Percentiles rank a stretch among this genome's conserved stretches.
Conservation (phyloP, 2,113 vertebrate species). For the Delphinapterus leucas region DNA sequence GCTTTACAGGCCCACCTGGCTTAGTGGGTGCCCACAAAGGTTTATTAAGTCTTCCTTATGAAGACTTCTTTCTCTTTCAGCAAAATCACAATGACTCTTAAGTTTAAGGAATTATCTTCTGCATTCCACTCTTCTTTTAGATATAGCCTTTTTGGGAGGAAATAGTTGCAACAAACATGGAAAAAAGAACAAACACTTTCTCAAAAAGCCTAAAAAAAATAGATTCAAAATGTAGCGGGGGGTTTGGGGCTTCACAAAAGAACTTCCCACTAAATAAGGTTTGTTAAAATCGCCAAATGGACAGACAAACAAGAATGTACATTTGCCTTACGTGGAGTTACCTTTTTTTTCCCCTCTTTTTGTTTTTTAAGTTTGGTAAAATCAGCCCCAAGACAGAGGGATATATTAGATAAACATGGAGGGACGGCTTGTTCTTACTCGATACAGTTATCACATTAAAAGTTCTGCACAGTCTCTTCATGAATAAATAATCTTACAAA, state of each 20-base stretch:
- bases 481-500: background rate
- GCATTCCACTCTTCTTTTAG: background rate
- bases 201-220: background rate
- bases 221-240: background rate
- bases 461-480: background rate
- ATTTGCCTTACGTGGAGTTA: background rate
- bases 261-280: background rate
- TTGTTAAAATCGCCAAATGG: background rate
- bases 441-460: background rate
- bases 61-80: constrained; percentile 29
- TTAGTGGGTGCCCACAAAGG: background rate
- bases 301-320: background rate
- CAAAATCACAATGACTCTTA: constrained; percentile 28
- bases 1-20: background rate
- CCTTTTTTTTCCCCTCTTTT: background rate
- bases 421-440: background rate
- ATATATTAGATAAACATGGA: background rate
- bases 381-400: background rate
- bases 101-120: constrained; percentile 21
- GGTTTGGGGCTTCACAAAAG: constrained; percentile 9
- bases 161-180: background rate
- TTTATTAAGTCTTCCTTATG: constrained; percentile 13
- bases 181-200: background rate
- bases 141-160: background rate
- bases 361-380: background rate